Evolutionary conservation across 2,888 invertebrate genomes (phyloP), one percentile per base, ranked within the genome.

Genomic region (Plagiodera versicolora): DNA sequence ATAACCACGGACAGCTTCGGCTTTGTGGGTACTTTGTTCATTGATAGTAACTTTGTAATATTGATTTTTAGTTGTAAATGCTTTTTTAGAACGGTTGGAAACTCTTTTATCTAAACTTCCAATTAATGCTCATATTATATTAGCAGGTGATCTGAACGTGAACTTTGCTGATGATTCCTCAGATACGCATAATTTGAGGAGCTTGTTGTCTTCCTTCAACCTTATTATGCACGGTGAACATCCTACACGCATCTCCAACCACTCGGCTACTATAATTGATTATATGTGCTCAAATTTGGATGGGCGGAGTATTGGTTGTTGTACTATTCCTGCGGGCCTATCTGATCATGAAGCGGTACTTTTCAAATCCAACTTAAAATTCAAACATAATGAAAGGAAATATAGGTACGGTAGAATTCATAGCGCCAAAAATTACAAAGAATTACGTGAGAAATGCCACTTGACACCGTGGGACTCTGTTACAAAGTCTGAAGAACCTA

Each of bases 261-360:
- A 48, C 24, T 48, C 20, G 19, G 20, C 48, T 19, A 48, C 48
- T 8, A 11, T 24, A 20, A 48, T 20, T 48, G 48, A 20, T n/a
- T 48, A 48, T 19, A 14, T 48, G 19, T 48, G 48, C 24, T n/a
- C n/a, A 19, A 48, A 48, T 48, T 24, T 48, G 10, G 2, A 48
- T 24, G 19, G 20, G 9, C 4, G 20, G 24, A 24, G 9, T 24
- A 48, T 19, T 20, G 19, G 14, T 5, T 20, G 20, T 18, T n/a
- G 1, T 20, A 14, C 3, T 48, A 24, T 48, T 4, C 19, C n/a
- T 48, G 20, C 20, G 1, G 19, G 19, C 14, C 24, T 20, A 17
- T 48, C 48, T 3, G 48, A 48, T 14, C 48, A 48, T 17, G 46
- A 17, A 3, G 18, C 39, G 2, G n/a, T 39, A 6, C 10, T 24